A percentile compares a stretch with the other conserved stretches of the same genome.
These are phyloP conservation scores for Campopleginae sp. DNA, from an alignment of 2,888 invertebrate genomes.

Conservation along the genomic window DNA sequence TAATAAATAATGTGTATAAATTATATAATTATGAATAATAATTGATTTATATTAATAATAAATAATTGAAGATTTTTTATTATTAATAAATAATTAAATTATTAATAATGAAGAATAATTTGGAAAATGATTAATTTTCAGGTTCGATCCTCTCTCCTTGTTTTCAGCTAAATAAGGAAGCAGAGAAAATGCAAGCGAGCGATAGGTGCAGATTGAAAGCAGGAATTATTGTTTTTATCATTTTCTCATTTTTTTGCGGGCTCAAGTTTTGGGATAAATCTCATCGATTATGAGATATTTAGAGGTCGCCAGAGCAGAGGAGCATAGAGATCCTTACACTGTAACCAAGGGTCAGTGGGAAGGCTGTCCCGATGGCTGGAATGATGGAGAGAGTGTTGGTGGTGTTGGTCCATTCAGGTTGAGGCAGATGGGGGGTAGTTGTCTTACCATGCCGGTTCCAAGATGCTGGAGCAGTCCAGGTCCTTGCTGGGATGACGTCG, in stretches of 20 bases:
- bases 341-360: constrained; percentile 85
- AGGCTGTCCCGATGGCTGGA: constrained; percentile 85
- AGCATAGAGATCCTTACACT: constrained; percentile 84
- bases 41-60: no score
- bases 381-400: constrained; percentile 84
- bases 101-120: no score
- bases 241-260: constrained; percentile 61
- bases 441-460: constrained; percentile 97
- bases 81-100: no score
- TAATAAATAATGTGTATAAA: no score
- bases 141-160: background rate
- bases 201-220: constrained; percentile 29
- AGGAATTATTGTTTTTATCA: constrained; percentile 38
- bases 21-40: no score
- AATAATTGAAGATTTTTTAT: no score
- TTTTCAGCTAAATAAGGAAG: background rate
- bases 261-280: constrained; percentile 53
- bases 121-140: no score
- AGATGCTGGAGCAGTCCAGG: constrained; percentile 94
- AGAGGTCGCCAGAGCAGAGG: constrained; percentile 71
- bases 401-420: constrained; percentile 88
- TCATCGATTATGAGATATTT: constrained; percentile 63
- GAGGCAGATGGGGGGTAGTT: constrained; percentile 88
- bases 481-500: constrained; percentile 88
- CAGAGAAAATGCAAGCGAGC: constrained; percentile 19